Evolutionary conservation across 2,797 vertebrate genomes (phyloP).

Genomic region (Apodemus agrarius): DNA sequence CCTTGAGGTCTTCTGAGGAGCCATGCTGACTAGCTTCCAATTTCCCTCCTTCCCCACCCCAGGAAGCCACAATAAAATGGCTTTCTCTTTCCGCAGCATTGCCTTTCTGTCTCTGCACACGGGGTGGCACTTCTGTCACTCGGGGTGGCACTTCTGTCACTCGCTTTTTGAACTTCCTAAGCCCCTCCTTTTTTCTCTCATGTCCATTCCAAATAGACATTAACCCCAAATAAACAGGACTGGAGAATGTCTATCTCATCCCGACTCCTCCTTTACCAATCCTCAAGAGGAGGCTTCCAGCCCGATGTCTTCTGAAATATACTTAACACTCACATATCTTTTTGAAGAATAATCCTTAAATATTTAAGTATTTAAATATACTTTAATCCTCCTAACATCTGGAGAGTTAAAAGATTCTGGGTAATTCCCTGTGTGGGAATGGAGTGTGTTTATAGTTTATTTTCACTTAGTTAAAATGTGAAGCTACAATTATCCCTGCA

Average conservation of each 20-base stretch:
- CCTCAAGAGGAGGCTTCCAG: background rate
- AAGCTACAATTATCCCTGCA: slow-evolving; percentile 68
- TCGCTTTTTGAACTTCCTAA: background rate
- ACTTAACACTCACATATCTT: background rate
- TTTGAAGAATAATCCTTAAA: slow-evolving; percentile 48
- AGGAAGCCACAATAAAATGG: background rate
- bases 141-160: background rate
- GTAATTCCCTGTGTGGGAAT: slow-evolving; percentile 38
- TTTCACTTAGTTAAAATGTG: slow-evolving; percentile 72
- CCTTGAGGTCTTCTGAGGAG: background rate
- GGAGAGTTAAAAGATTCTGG: background rate
- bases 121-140: background rate
- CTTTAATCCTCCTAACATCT: slow-evolving; percentile 51
- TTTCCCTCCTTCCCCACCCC: too few species aligned
- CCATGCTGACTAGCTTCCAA: background rate
- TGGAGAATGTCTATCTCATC: background rate
- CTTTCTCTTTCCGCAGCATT: background rate
- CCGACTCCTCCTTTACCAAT: background rate
- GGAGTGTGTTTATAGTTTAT: slow-evolving; percentile 70
- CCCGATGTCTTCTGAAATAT: background rate
- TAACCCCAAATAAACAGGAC: background rate
- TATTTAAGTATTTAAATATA: slow-evolving; percentile 34
- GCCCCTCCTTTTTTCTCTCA: background rate
- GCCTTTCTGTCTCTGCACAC: background rate
- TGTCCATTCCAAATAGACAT: background rate